Evolutionary conservation across 2,888 invertebrate genomes (phyloP).

Genomic region (Acanthopleura granulata): DNA sequence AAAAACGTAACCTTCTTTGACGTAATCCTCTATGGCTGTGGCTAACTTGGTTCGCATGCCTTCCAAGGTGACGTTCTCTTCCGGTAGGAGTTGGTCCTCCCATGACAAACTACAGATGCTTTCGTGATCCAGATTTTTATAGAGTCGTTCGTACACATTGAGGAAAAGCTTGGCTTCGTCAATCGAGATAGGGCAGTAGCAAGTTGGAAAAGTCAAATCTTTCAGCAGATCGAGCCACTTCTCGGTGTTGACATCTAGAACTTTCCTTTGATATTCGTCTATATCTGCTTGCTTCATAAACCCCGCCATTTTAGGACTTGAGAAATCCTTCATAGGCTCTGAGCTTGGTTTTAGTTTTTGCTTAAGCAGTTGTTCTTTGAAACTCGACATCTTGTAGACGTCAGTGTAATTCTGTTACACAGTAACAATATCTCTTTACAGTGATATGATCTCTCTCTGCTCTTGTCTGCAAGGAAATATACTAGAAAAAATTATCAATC

Average conservation of each 20-base stretch:
- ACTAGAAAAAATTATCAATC: no score
- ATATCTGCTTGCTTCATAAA: constrained; percentile 46
- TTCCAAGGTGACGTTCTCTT: constrained; percentile 34
- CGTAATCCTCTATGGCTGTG: constrained; percentile 36
- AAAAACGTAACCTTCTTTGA: constrained; percentile 44
- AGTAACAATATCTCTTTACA: no score
- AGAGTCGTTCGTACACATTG: constrained; percentile 44
- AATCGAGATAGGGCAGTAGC: constrained; percentile 40
- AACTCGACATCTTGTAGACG: constrained; percentile 16
- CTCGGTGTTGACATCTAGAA: constrained; percentile 55
- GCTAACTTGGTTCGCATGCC: constrained; percentile 36
- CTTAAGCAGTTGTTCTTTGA: constrained; percentile 43
- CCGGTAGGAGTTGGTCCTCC: constrained; percentile 27
- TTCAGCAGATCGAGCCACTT: constrained; percentile 46
- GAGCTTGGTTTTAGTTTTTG: constrained; percentile 43
- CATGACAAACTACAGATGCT: constrained; percentile 28
- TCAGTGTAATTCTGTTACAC: not conserved
- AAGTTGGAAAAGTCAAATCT: constrained; percentile 50
- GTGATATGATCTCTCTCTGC: no score
- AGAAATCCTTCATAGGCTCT: constrained; percentile 50
- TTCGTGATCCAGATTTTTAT: constrained; percentile 28
- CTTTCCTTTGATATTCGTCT: constrained; percentile 46
- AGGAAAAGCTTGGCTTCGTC: constrained; percentile 49
- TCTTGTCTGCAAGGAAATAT: no score
- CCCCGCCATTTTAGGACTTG: constrained; percentile 50